Percentiles rank a stretch among this genome's conserved stretches.
Conservation (phyloP, 2,888 invertebrate species). For the Drosophila kokeensis region DNA sequence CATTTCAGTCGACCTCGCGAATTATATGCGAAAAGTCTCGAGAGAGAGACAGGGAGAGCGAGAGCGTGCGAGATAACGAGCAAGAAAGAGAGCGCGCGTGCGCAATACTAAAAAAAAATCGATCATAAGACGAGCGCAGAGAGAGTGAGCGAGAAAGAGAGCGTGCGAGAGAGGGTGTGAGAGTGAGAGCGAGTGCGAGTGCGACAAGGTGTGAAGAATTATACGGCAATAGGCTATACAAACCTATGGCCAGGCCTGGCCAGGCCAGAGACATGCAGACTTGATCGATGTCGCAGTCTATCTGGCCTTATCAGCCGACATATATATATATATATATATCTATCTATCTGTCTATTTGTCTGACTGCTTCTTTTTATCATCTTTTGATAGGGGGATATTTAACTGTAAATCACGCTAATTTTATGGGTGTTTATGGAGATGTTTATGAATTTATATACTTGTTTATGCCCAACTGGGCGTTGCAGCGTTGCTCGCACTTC, state of each 20-base stretch:
- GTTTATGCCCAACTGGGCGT: slow-evolving; percentile 43
- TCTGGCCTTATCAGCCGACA: slow-evolving; percentile 38
- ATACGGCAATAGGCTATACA: slow-evolving; percentile 21
- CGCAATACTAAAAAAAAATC: slow-evolving; percentile 44
- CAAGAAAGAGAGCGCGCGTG: slow-evolving; percentile 41
- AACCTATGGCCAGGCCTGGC: slow-evolving; percentile 17
- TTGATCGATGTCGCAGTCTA: slow-evolving; percentile 20
- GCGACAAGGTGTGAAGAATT: slow-evolving; percentile 53
- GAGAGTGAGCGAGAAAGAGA: slow-evolving; percentile 4
- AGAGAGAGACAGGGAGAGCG: slow-evolving; percentile 19
- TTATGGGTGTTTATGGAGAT: slow-evolving; percentile 52
- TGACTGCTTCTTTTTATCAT: background rate
- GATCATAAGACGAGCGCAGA: slow-evolving; percentile 43
- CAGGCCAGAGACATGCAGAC: slow-evolving; percentile 1
- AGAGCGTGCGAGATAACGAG: background rate
- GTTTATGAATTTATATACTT: slow-evolving; percentile 69
- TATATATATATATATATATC: background rate
- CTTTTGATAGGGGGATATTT: background rate
- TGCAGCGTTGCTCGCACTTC: slow-evolving; percentile 16
- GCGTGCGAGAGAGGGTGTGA: background rate
- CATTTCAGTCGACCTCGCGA: slow-evolving; percentile 81
- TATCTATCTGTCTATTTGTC: slow-evolving; percentile 5
- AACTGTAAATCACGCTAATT: slow-evolving; percentile 71
- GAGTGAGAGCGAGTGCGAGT: background rate
- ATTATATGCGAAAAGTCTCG: slow-evolving; percentile 82